These are phyloP conservation scores for Danaus chrysippus DNA, from an alignment of 2,888 invertebrate species.

Conservation along the genomic window DNA sequence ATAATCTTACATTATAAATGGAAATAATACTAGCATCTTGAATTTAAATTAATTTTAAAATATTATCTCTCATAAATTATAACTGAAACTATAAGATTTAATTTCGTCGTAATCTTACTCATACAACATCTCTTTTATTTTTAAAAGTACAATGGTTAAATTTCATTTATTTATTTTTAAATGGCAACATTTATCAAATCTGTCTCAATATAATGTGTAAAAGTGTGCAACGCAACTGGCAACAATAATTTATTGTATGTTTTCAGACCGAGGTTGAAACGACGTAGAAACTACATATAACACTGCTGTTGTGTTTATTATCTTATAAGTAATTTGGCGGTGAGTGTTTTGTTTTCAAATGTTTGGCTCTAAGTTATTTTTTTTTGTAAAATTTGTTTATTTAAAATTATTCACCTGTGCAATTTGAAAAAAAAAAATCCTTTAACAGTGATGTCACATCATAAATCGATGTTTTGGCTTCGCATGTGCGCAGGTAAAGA, in stretches of 20 bases:
- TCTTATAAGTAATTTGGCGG: conserved; percentile 23
- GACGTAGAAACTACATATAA: background rate
- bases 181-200: conserved; percentile 3
- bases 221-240: conserved; percentile 3
- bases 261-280: conserved; percentile 10
- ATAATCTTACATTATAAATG: no score
- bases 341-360: conserved; percentile 1
- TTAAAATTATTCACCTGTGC: background rate
- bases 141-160: background rate
- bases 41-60: no score
- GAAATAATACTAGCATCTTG: no score
- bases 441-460: conserved; percentile 37
- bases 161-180: conserved; percentile 34
- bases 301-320: conserved; percentile 16
- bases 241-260: conserved; percentile 14
- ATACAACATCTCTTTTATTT: background rate
- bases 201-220: background rate
- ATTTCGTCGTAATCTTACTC: no score
- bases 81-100: no score
- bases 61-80: no score
- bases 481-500: conserved; percentile 22
- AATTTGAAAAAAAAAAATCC: conserved; percentile 3
- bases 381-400: conserved; percentile 1
- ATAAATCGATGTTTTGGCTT: conserved; percentile 55
- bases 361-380: conserved; percentile 11